Conservation (phyloP, 2,113 vertebrate genomes). For the Leucoraja erinaceus region DNA sequence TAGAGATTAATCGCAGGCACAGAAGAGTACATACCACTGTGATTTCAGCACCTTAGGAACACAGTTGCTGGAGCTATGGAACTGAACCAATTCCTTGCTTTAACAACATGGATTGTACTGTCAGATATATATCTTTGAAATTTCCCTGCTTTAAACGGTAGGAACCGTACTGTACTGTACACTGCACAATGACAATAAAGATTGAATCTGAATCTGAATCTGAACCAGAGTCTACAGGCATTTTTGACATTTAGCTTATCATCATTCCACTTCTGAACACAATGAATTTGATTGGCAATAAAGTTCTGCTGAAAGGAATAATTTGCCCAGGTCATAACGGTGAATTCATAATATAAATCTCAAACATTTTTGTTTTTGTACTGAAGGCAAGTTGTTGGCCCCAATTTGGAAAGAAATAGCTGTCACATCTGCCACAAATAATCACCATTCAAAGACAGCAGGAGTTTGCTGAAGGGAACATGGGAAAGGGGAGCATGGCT, state of each 20-base stretch:
- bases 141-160: neutral
- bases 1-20: neutral
- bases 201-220: no score
- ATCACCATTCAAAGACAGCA: neutral
- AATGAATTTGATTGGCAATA: neutral
- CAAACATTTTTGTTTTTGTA: neutral
- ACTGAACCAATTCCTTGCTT: neutral
- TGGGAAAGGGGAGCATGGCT: no score
- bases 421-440: neutral
- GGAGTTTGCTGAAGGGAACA: neutral
- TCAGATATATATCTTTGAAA: neutral
- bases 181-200: no score
- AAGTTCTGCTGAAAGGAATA: neutral
- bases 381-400: neutral
- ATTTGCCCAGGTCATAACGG: no score
- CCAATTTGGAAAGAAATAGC: neutral
- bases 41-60: neutral
- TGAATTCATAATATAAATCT: neutral
- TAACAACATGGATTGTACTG: neutral
- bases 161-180: no score
- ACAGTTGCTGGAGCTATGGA: neutral
- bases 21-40: neutral
- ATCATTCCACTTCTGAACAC: neutral
- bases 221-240: no score
- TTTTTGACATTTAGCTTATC: neutral